Base-by-base conservation (phyloP, 2,888 invertebrate species). In the Neoaliturus tenellus region DNA sequence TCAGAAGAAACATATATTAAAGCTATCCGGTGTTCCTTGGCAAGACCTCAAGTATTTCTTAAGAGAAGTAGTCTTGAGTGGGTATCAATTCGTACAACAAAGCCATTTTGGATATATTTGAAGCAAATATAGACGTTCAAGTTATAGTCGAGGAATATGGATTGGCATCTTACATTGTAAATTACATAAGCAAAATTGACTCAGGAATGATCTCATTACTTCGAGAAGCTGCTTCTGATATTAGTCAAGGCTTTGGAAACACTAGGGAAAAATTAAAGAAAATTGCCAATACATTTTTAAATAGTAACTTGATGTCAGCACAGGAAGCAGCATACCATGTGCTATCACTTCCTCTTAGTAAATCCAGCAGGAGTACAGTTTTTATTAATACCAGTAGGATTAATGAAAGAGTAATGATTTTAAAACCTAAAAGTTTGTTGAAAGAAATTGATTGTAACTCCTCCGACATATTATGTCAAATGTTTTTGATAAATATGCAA, bases 111-210 rank as follows among this genome's bases (percentile, higher is more conserved):
- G 17, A 69, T 31, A 28, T 69, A 10, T 69, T 69, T 33, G 67
- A 62, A n/a, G 67, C 67, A 12, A 69, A 69, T 20, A 69, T 69
- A 28, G 69, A 69, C 20, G 69, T 69, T n/a, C 69, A 69, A 31
- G 31, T 28, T 35, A 31, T 69, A 31, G 31, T 69, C 14, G 69
- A 69, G 14, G 69, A 69, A 20, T 69, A 69, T 69, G 69, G 69
- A 1, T 17, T 69, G 6, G 69, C 69, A 28, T 69, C 69, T 8
- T 69, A 69, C 23, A 28, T 69, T n/a, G 31, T 69, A 8, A 69
- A 69, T 69, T 69, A 69, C 31, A 69, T 69, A 4, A 69, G 69
- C 39, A 69, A 69, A 69, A 69, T 69, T 69, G 25, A 69, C 31
- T n/a, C 69, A 12, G 69, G 69, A n/a, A 69, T 69, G 31, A 3